These are phyloP conservation scores for Apostichopus japonicus DNA, from an alignment of 35 echinoderm and acorn worm genomes.

Conservation along the genomic window DNA sequence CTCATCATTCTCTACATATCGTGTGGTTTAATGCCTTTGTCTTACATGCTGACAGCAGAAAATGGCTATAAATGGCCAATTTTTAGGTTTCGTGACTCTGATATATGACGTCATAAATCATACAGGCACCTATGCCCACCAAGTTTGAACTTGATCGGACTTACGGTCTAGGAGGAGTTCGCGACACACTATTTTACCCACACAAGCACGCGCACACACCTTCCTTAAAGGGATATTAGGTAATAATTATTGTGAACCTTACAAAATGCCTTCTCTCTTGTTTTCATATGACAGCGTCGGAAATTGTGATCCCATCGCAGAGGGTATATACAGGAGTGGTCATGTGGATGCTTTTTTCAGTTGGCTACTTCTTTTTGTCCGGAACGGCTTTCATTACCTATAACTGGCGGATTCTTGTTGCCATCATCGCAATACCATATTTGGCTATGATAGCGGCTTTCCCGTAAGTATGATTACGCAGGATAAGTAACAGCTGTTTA, in stretches of 20 bases:
- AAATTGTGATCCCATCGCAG: neutral
- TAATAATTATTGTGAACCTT: neutral
- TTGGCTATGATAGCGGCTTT: neutral
- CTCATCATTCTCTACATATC: no score
- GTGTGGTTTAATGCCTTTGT: neutral
- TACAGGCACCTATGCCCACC: neutral
- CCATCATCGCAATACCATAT: neutral
- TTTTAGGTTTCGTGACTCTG: neutral
- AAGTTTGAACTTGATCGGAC: no score
- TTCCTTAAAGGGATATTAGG: neutral
- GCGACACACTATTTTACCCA: neutral
- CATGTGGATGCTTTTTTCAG: conserved; percentile 22
- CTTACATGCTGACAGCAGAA: neutral
- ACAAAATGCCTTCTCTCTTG: neutral
- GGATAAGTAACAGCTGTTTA: no score
- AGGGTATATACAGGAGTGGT: neutral
- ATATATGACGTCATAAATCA: neutral
- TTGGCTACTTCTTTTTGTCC: conserved; percentile 28
- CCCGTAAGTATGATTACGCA: neutral
- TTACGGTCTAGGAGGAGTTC: no score
- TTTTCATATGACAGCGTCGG: neutral
- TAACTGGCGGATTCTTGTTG: conserved; percentile 8
- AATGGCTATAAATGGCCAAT: neutral
- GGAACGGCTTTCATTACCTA: conserved; percentile 5
- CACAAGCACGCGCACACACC: neutral